A percentile compares a stretch with the other conserved stretches of the same genome.
Conservation (phyloP, 2,888 invertebrate species). For the Agonopterix alstromeriana region DNA sequence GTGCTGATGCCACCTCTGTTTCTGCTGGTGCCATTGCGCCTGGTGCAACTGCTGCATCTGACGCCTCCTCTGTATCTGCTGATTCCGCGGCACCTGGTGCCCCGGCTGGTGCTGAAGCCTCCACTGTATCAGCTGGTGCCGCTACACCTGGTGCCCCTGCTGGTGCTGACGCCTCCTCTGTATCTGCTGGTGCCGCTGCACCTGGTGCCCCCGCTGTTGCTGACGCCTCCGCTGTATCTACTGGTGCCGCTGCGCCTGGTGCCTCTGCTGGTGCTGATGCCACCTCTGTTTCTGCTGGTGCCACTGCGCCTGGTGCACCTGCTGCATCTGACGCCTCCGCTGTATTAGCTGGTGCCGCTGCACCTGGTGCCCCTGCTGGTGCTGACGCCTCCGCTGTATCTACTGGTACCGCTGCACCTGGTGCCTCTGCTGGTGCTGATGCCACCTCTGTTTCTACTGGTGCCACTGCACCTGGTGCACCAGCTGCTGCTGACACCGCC, state of each 20-base stretch:
- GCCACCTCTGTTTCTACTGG: slow-evolving; percentile 1
- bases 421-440: not conserved
- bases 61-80: not conserved
- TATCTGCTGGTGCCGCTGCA: slow-evolving; percentile 1
- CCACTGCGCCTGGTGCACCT: not conserved
- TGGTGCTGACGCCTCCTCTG: slow-evolving; percentile 2
- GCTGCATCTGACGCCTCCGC: not conserved
- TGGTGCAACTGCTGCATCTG: not conserved
- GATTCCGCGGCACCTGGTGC: not conserved
- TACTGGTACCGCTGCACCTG: not conserved
- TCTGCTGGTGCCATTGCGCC: not conserved
- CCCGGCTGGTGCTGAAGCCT: slow-evolving; percentile 1
- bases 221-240: not conserved
- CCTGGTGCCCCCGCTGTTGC: not conserved
- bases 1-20: not conserved
- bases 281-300: not conserved
- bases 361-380: not conserved
- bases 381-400: not conserved
- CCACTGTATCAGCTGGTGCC: not conserved
- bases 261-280: not conserved
- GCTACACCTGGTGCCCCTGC: not conserved
- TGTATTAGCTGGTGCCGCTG: not conserved
- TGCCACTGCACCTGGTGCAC: not conserved
- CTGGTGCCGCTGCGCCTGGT: not conserved
- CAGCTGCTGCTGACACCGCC: not conserved